Conservation (phyloP, 1,140 invertebrate species). For the Trichogramma pretiosum region DNA sequence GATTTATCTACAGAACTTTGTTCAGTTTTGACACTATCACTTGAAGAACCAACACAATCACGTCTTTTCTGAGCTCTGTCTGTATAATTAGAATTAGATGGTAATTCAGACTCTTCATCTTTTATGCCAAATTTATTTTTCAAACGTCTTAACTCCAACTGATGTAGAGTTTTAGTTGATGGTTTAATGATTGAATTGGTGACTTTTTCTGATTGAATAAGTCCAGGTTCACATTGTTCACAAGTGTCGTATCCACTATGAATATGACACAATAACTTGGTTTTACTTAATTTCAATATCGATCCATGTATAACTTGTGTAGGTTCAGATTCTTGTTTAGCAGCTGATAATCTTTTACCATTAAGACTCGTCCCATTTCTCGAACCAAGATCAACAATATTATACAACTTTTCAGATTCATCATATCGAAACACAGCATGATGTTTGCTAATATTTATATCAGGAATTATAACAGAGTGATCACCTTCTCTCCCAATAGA, state of each 20-base stretch:
- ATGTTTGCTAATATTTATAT: constrained; percentile 70
- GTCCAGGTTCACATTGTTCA: constrained; percentile 80
- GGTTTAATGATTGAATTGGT: constrained; percentile 14
- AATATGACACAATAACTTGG: constrained; percentile 75
- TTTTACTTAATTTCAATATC: constrained; percentile 59
- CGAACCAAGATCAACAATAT: constrained; percentile 72
- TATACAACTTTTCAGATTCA: constrained; percentile 52
- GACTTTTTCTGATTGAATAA: constrained; percentile 41
- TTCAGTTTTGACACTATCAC: constrained; percentile 74
- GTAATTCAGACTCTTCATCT: constrained; percentile 52
- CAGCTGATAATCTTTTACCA: constrained; percentile 61
- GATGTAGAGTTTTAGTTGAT: constrained; percentile 41
- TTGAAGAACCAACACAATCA: constrained; percentile 68
- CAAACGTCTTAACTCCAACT: constrained; percentile 65
- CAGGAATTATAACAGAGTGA: constrained; percentile 63
- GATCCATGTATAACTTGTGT: constrained; percentile 65
- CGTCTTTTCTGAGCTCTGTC: constrained; percentile 72
- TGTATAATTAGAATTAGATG: too few species aligned
- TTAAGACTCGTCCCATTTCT: constrained; percentile 82
- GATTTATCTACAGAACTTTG: constrained; percentile 69
- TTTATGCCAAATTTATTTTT: constrained; percentile 75
- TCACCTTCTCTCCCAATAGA: constrained; percentile 73
- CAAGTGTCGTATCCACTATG: constrained; percentile 79
- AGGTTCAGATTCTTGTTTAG: constrained; percentile 60
- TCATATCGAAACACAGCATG: constrained; percentile 69